A percentile compares a stretch with the other conserved stretches of the same genome.
Evolutionary conservation across 1,140 invertebrate species (phyloP).

Genomic region (Camponotus vicinus): DNA sequence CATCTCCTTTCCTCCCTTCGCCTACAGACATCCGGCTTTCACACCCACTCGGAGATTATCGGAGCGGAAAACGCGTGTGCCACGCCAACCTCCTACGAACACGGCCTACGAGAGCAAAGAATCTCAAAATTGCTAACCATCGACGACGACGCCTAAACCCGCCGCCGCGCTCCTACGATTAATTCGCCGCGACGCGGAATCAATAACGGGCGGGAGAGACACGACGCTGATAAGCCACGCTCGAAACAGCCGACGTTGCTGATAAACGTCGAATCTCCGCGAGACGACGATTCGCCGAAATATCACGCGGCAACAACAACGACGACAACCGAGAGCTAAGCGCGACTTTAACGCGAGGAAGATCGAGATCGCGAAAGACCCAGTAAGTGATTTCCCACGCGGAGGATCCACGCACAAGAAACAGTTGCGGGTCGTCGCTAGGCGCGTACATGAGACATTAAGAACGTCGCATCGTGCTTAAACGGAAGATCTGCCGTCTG

Average conservation of each 20-base stretch:
- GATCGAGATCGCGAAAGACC: not conserved
- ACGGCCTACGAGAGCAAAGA: conserved; percentile 26
- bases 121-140: conserved; percentile 28
- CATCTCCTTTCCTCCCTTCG: not conserved
- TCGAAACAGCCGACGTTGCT: conserved; percentile 54
- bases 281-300: conserved; percentile 28
- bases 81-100: not conserved
- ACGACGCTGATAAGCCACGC: conserved; percentile 48
- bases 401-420: conserved; percentile 42
- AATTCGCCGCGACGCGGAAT: conserved; percentile 22
- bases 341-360: conserved; percentile 12
- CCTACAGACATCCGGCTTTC: not conserved
- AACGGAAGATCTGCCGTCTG: conserved; percentile 50
- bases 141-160: conserved; percentile 26
- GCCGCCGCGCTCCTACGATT: conserved; percentile 26
- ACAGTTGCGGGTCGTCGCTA: conserved; percentile 28
- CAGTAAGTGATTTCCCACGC: conserved; percentile 17
- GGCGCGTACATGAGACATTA: conserved; percentile 66
- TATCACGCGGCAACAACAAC: conserved; percentile 31
- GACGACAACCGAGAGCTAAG: not conserved
- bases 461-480: conserved; percentile 58
- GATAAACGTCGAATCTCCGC: conserved; percentile 58
- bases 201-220: conserved; percentile 54
- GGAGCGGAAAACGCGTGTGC: conserved; percentile 21
- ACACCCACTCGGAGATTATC: conserved; percentile 26